A percentile compares a stretch with the other conserved stretches of the same genome.
phyloP scores from a whole-genome alignment of 2,888 invertebrate species.

The Oasisia sp. region DNA sequence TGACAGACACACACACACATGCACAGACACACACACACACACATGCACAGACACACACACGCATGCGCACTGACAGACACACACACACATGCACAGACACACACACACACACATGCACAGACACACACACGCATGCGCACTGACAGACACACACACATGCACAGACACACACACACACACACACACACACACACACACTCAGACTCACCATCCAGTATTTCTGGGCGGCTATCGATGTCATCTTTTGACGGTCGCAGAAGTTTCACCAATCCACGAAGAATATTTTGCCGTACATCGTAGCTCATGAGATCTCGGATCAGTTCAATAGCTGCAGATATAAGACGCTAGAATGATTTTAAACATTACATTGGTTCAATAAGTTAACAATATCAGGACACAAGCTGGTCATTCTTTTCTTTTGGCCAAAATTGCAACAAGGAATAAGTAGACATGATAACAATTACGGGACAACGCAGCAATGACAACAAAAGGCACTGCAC shows the following conservation, averaged over 20 bases:
- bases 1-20: too few species aligned
- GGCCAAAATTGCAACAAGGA: not conserved
- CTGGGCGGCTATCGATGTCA: constrained; percentile 49
- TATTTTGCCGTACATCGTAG: constrained; percentile 54
- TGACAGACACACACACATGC: not conserved
- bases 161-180: not conserved
- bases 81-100: too few species aligned
- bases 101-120: too few species aligned
- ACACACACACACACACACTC: not conserved
- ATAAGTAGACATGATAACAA: too few species aligned
- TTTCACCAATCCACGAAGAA: constrained; percentile 58
- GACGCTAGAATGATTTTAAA: not conserved
- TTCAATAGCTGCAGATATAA: constrained; percentile 58
- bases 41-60: too few species aligned
- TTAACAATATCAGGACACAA: too few species aligned
- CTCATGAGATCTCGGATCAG: constrained; percentile 64
- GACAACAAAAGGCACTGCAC: too few species aligned
- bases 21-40: too few species aligned
- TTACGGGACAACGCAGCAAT: too few species aligned
- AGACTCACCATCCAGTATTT: constrained; percentile 53
- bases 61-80: too few species aligned
- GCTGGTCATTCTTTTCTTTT: too few species aligned
- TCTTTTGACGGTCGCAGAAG: constrained; percentile 59
- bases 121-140: not conserved
- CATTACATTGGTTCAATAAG: too few species aligned